A percentile compares a stretch with the other conserved stretches of the same genome.
Evolutionary conservation across 2,888 invertebrate species (phyloP).

Genomic region (Euspilapteryx auroguttella): DNA sequence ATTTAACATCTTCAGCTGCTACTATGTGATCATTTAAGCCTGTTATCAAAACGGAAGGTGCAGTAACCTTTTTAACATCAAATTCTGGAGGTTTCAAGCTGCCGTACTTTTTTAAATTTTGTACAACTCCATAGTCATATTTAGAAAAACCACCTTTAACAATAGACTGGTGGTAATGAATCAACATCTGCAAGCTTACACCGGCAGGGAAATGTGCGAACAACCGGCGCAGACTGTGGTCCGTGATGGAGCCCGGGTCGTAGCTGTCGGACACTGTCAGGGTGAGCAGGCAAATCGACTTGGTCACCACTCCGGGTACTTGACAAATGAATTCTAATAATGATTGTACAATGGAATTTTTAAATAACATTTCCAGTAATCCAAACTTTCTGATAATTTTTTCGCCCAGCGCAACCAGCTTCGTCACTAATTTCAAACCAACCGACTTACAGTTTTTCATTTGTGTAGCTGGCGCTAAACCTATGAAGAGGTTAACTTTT

Average conservation of each 20-base stretch:
- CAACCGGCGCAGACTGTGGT: background rate
- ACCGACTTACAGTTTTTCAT: background rate
- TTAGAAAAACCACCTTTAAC: background rate
- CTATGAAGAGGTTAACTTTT: conserved; percentile 54
- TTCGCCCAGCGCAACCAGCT: no score
- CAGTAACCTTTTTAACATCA: background rate
- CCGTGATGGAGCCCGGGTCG: background rate
- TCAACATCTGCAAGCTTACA: background rate
- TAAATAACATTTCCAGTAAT: background rate
- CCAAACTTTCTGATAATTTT: no score
- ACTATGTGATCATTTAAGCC: background rate
- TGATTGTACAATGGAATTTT: background rate
- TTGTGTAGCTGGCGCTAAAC: conserved; percentile 51
- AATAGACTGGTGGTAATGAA: background rate
- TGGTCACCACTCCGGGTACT: background rate
- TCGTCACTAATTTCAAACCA: background rate
- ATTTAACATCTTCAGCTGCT: background rate
- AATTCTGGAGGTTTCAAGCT: background rate
- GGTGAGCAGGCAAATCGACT: background rate
- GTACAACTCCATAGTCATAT: background rate
- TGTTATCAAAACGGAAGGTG: background rate
- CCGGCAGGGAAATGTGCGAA: background rate
- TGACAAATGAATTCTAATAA: background rate
- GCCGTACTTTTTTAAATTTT: background rate
- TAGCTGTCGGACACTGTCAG: background rate